These are phyloP conservation scores for Anoplophora glabripennis DNA, from an alignment of 1,140 invertebrate species.

Conservation along the genomic window DNA sequence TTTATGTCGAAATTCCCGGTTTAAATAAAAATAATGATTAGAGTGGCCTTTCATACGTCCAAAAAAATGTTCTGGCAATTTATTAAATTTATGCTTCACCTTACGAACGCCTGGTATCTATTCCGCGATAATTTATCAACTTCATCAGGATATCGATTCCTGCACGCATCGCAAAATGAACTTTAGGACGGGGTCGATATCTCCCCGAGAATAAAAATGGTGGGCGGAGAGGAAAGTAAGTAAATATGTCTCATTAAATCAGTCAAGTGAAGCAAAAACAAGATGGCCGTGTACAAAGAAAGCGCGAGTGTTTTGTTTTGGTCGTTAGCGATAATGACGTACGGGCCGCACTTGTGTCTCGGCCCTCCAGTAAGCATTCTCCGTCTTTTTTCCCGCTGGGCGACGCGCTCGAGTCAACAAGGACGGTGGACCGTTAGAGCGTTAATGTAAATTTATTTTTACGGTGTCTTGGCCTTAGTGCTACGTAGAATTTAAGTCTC, in stretches of 20 bases:
- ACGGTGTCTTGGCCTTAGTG: slow-evolving; percentile 16
- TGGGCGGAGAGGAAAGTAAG: slow-evolving; percentile 1
- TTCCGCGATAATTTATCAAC: too few species aligned
- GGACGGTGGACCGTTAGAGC: background rate
- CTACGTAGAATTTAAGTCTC: slow-evolving; percentile 34
- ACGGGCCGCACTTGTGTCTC: slow-evolving; percentile 3
- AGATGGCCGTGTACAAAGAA: slow-evolving; percentile 36
- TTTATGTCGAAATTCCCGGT: too few species aligned
- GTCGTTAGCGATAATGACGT: slow-evolving; percentile 33
- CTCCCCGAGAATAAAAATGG: background rate
- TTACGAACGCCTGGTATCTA: too few species aligned
- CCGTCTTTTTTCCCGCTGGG: background rate
- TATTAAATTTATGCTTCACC: too few species aligned
- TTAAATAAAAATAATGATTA: too few species aligned
- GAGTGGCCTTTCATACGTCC: too few species aligned
- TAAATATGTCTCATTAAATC: slow-evolving; percentile 23
- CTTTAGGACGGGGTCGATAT: too few species aligned
- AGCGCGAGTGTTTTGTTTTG: slow-evolving; percentile 38
- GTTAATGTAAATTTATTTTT: slow-evolving; percentile 29
- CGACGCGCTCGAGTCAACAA: background rate
- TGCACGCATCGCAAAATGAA: too few species aligned
- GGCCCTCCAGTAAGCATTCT: background rate
- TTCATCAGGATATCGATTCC: too few species aligned
- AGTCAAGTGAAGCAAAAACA: slow-evolving; percentile 32
- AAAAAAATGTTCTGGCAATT: too few species aligned